Evolutionary conservation across 2,888 invertebrate genomes (phyloP).

Genomic region (Myathropa florea): DNA sequence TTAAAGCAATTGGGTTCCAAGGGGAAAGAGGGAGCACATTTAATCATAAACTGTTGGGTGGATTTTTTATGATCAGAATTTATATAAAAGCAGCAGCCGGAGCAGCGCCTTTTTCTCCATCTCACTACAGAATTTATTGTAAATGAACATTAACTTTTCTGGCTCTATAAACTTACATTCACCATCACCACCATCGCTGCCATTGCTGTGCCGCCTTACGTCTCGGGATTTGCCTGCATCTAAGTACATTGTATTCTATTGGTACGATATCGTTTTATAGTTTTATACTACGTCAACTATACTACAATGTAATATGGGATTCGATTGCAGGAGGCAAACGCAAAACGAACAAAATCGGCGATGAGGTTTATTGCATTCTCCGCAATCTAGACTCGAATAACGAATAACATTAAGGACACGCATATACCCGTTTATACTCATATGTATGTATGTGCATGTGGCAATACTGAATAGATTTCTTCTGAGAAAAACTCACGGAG

Average conservation of each 20-base stretch:
- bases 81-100: slow-evolving; percentile 65
- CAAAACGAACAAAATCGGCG: slow-evolving; percentile 44
- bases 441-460: not conserved
- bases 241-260: slow-evolving; percentile 66
- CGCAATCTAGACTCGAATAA: slow-evolving; percentile 44
- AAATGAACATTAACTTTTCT: slow-evolving; percentile 70
- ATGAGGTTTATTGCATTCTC: slow-evolving; percentile 53
- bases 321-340: slow-evolving; percentile 51
- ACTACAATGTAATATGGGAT: slow-evolving; percentile 63
- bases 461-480: slow-evolving; percentile 17
- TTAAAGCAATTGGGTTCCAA: not conserved
- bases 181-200: not conserved
- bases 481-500: slow-evolving; percentile 7
- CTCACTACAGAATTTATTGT: slow-evolving; percentile 62
- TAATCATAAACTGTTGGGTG: slow-evolving; percentile 70
- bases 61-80: slow-evolving; percentile 71
- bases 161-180: slow-evolving; percentile 66
- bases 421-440: not conserved
- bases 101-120: slow-evolving; percentile 51
- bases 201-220: not conserved
- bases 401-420: slow-evolving; percentile 28
- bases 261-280: slow-evolving; percentile 69
- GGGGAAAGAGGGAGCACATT: slow-evolving; percentile 31
- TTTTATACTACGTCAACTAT: slow-evolving; percentile 62
- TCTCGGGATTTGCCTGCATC: slow-evolving; percentile 44